Evolutionary conservation across 2,888 invertebrate genomes (phyloP).

Genomic region (Andrena bicolor): DNA sequence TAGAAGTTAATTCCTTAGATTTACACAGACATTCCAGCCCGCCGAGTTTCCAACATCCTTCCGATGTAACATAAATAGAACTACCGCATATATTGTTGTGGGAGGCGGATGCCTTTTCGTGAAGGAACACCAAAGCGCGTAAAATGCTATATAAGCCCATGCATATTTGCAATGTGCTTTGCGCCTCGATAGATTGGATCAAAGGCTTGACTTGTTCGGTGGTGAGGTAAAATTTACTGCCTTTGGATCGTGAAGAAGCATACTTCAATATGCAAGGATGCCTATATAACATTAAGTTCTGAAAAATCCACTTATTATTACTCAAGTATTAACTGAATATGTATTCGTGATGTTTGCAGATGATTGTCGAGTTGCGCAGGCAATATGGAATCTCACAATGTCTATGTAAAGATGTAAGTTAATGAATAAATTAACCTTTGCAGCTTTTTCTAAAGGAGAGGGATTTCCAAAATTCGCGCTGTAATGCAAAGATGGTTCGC

Average conservation of each 20-base stretch:
- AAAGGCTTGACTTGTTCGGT: slow-evolving; percentile 94
- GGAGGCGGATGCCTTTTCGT: slow-evolving; percentile 92
- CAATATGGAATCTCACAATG: background rate
- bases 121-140: slow-evolving; percentile 93
- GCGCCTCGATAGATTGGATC: slow-evolving; percentile 88
- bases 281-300: slow-evolving; percentile 94
- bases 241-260: slow-evolving; percentile 92
- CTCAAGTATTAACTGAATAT: background rate
- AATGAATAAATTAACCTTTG: slow-evolving; percentile 87
- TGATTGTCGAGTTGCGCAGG: background rate
- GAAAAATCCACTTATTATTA: slow-evolving; percentile 78
- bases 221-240: slow-evolving; percentile 91
- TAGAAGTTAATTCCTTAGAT: slow-evolving; percentile 88
- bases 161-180: slow-evolving; percentile 93
- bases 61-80: slow-evolving; percentile 92
- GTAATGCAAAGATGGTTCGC: slow-evolving; percentile 88
- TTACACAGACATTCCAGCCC: slow-evolving; percentile 93
- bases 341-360: too few relatives aligned
- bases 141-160: slow-evolving; percentile 93
- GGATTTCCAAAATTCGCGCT: slow-evolving; percentile 82
- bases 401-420: slow-evolving; percentile 10
- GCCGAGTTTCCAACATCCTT: slow-evolving; percentile 95
- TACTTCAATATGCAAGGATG: slow-evolving; percentile 95
- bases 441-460: slow-evolving; percentile 91
- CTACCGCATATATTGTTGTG: slow-evolving; percentile 94